Percentiles rank a stretch among this genome's conserved stretches.
Evolutionary conservation across 2,888 invertebrate species (phyloP).

Genomic region (Nudaria mundana): DNA sequence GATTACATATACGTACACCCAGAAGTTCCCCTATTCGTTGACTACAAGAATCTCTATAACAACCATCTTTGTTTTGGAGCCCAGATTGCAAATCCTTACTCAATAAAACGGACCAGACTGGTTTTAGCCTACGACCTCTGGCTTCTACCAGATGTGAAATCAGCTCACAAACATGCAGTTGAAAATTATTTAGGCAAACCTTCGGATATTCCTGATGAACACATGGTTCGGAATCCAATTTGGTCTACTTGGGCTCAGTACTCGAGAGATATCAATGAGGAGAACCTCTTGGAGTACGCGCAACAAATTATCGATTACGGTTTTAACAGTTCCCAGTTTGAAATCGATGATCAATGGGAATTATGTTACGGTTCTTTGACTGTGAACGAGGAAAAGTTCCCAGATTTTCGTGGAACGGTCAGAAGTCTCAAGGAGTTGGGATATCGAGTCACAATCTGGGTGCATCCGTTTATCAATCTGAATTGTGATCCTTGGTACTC

Average conservation of each 20-base stretch:
- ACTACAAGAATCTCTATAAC: constrained; percentile 81
- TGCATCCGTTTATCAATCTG: constrained; percentile 92
- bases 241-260: constrained; percentile 95
- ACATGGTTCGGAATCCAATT: constrained; percentile 89
- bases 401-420: constrained; percentile 83
- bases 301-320: constrained; percentile 82
- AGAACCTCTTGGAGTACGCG: constrained; percentile 83
- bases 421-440: constrained; percentile 82
- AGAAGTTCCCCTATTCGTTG: constrained; percentile 85
- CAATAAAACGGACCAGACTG: constrained; percentile 51
- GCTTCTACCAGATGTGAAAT: constrained; percentile 77
- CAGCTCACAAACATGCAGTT: constrained; percentile 84
- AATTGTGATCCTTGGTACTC: constrained; percentile 83
- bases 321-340: constrained; percentile 87
- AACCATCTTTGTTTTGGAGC: constrained; percentile 82
- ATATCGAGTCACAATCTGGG: constrained; percentile 90
- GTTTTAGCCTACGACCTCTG: constrained; percentile 83
- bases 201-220: constrained; percentile 80
- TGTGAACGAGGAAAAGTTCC: constrained; percentile 86
- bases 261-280: constrained; percentile 82
- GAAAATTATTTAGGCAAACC: constrained; percentile 83
- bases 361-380: constrained; percentile 90
- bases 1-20: constrained; percentile 84
- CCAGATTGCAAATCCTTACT: constrained; percentile 79
- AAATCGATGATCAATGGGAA: constrained; percentile 95